A percentile compares a stretch with the other conserved stretches of the same genome.
phyloP scores from a whole-genome alignment of 2,797 vertebrate genomes.

The Chanos chanos region DNA sequence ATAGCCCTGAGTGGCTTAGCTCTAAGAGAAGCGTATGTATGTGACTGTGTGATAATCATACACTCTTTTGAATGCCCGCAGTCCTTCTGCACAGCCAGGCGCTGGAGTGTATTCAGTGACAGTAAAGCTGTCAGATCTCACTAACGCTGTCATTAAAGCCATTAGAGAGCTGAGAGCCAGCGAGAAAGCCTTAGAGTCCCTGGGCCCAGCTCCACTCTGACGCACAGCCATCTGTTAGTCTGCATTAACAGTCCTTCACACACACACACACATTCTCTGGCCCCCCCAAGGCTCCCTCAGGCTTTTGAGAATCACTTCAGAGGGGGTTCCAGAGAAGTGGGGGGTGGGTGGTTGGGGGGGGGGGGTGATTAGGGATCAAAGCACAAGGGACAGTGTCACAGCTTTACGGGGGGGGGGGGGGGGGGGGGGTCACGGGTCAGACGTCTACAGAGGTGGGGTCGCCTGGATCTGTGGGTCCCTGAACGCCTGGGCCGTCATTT shows the following conservation, averaged over 20 bases:
- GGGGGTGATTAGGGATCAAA: conserved; percentile 46
- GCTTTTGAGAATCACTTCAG: conserved; percentile 69
- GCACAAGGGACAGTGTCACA: conserved; percentile 51
- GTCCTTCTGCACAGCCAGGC: conserved; percentile 27
- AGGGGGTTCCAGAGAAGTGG: conserved; percentile 49
- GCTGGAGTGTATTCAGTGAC: conserved; percentile 38
- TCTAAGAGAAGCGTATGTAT: background rate
- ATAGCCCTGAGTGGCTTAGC: background rate
- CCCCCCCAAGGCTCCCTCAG: conserved; percentile 55
- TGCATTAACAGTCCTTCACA: conserved; percentile 34
- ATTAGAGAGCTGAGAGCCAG: conserved; percentile 37
- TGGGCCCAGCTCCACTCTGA: conserved; percentile 1
- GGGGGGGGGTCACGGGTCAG: conserved; percentile 59
- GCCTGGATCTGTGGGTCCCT: conserved; percentile 18
- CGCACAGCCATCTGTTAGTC: conserved; percentile 56
- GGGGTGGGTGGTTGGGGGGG: no score
- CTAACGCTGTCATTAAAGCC: conserved; percentile 55
- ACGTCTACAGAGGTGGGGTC: conserved; percentile 54
- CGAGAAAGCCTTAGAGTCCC: conserved; percentile 32
- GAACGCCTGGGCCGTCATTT: no score
- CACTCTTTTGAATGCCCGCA: conserved; percentile 24
- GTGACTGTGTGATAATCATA: no score
- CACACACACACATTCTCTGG: conserved; percentile 9
- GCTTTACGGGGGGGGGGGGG: conserved; percentile 66
- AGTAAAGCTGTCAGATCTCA: conserved; percentile 51